These are phyloP conservation scores for Poeciliopsis occidentalis DNA, from an alignment of 2,113 vertebrate genomes.

Conservation along the genomic window DNA sequence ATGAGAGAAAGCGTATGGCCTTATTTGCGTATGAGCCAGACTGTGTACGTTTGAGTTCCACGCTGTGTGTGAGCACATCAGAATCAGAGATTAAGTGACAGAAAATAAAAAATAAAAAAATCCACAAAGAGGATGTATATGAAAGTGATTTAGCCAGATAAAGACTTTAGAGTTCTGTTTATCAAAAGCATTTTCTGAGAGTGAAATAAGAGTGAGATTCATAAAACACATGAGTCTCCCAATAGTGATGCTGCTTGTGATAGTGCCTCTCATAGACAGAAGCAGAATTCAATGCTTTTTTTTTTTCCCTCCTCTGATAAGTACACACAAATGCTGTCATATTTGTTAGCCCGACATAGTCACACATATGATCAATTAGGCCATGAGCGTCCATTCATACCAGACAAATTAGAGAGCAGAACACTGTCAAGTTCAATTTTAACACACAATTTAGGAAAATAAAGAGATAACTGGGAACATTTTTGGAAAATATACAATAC, in stretches of 20 bases:
- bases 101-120: too few species aligned
- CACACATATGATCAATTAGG: conserved; percentile 57
- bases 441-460: conserved; percentile 74
- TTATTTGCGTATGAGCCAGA: conserved; percentile 19
- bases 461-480: conserved; percentile 64
- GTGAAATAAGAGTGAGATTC: conserved; percentile 39
- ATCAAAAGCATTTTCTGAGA: conserved; percentile 41
- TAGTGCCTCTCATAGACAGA: conserved; percentile 51
- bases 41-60: conserved; percentile 10
- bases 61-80: conserved; percentile 5
- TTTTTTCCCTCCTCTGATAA: conserved; percentile 44
- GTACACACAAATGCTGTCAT: conserved; percentile 56
- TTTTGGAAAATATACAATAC: conserved; percentile 66
- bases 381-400: conserved; percentile 67
- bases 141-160: conserved; percentile 45
- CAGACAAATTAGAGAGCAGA: conserved; percentile 64
- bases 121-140: conserved; percentile 14
- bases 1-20: conserved; percentile 68
- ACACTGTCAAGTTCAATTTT: conserved; percentile 61
- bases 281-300: conserved; percentile 20
- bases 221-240: conserved; percentile 40
- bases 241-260: conserved; percentile 41
- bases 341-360: conserved; percentile 48
- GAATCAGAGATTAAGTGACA: conserved; percentile 6
- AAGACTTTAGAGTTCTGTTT: conserved; percentile 51